These are phyloP conservation scores for Coremacera marginata DNA, from an alignment of 2,888 invertebrate genomes.

Conservation along the genomic window DNA sequence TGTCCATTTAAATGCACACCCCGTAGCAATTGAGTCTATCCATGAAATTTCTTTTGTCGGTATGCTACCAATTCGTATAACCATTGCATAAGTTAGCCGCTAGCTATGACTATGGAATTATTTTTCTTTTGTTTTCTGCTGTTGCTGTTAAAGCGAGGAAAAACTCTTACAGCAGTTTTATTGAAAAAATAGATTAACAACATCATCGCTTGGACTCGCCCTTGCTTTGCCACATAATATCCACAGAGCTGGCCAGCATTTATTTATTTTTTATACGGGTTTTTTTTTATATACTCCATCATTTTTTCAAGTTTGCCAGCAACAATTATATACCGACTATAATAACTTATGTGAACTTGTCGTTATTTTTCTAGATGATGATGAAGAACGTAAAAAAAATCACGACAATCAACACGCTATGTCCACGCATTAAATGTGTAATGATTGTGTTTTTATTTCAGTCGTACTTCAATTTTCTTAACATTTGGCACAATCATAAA, in stretches of 20 bases:
- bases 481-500: neutral
- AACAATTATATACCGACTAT: neutral
- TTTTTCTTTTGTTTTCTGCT: neutral
- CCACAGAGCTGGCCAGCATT: neutral
- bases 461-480: too few species aligned
- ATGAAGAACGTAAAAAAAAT: too few species aligned
- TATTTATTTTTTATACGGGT: neutral
- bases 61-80: neutral
- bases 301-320: neutral
- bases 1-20: neutral
- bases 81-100: neutral
- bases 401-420: too few species aligned
- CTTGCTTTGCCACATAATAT: constrained; percentile 5
- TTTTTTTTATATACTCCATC: neutral
- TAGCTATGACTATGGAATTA: neutral
- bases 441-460: too few species aligned
- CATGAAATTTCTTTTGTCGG: neutral
- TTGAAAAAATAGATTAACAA: constrained; percentile 38
- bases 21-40: too few species aligned
- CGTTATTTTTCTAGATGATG: too few species aligned
- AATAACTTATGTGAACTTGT: too few species aligned
- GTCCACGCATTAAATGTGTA: too few species aligned
- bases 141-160: too few species aligned
- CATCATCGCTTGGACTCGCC: constrained; percentile 22
- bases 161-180: constrained; percentile 20